Conservation (phyloP, 2,888 invertebrate genomes). For the Nymphalis urticae region DNA sequence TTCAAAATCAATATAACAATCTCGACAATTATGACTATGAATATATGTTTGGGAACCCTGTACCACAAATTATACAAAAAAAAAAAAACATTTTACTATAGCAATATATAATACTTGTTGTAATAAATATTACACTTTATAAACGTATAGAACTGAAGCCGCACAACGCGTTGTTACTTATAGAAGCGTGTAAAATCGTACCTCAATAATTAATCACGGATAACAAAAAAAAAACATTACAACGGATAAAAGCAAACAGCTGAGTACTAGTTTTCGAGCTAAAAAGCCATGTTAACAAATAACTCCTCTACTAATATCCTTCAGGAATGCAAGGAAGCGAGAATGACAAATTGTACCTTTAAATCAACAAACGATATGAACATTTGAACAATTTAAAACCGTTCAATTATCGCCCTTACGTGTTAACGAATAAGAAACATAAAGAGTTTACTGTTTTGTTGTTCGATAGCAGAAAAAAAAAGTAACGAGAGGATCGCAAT, state of each 20-base stretch:
- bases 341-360: conserved; percentile 40
- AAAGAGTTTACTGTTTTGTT: conserved; percentile 17
- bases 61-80: too few relatives aligned
- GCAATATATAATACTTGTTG: too few relatives aligned
- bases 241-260: conserved; percentile 31
- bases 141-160: not conserved
- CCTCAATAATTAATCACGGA: conserved; percentile 29
- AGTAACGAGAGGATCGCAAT: conserved; percentile 30
- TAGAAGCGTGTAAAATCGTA: conserved; percentile 15
- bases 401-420: conserved; percentile 21
- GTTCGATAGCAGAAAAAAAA: conserved; percentile 24
- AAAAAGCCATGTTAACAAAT: conserved; percentile 34
- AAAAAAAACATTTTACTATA: too few relatives aligned
- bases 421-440: conserved; percentile 13
- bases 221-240: conserved; percentile 19
- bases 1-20: too few relatives aligned
- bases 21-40: too few relatives aligned
- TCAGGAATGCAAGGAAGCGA: conserved; percentile 41
- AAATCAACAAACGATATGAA: conserved; percentile 26
- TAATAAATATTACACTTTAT: too few relatives aligned
- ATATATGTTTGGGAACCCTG: too few relatives aligned
- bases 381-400: conserved; percentile 21
- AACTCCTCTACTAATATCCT: conserved; percentile 40
- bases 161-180: conserved; percentile 15
- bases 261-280: conserved; percentile 22